phyloP scores from a whole-genome alignment of 2,797 vertebrate species.

The Danio choprae region DNA sequence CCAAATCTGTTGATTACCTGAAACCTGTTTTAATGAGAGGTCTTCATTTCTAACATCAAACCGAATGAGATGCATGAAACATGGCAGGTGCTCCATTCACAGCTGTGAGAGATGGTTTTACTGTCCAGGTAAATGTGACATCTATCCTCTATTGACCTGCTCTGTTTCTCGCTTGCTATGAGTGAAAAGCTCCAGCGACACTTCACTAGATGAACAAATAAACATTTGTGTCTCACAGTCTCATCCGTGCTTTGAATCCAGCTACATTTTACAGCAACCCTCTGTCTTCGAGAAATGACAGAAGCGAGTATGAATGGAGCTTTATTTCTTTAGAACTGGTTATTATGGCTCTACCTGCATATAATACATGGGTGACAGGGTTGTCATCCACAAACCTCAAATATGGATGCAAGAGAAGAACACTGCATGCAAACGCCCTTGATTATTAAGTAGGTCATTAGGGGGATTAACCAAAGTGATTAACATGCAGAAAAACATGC shows the following conservation, averaged over 20 bases:
- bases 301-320: conserved; percentile 8
- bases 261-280: conserved; percentile 29
- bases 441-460: conserved; percentile 39
- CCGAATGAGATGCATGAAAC: conserved; percentile 16
- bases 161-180: conserved; percentile 26
- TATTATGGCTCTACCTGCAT: neutral
- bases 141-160: conserved; percentile 42
- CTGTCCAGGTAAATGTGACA: conserved; percentile 32
- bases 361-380: neutral
- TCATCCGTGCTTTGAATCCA: conserved; percentile 53
- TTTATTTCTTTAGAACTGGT: neutral
- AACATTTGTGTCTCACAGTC: conserved; percentile 54
- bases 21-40: conserved; percentile 19
- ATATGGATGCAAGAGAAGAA: neutral
- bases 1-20: conserved; percentile 29
- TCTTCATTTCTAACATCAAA: conserved; percentile 42
- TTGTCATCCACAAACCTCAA: conserved; percentile 5
- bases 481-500: conserved; percentile 34
- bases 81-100: conserved; percentile 39
- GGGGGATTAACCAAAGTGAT: conserved; percentile 29
- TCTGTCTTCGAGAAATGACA: conserved; percentile 11
- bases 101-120: conserved; percentile 37
- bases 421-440: neutral
- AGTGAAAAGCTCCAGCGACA: conserved; percentile 27
- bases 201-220: conserved; percentile 48